Percentiles rank a stretch among this genome's conserved stretches.
Conservation (phyloP, 2,113 vertebrate species). For the Natator depressus region DNA sequence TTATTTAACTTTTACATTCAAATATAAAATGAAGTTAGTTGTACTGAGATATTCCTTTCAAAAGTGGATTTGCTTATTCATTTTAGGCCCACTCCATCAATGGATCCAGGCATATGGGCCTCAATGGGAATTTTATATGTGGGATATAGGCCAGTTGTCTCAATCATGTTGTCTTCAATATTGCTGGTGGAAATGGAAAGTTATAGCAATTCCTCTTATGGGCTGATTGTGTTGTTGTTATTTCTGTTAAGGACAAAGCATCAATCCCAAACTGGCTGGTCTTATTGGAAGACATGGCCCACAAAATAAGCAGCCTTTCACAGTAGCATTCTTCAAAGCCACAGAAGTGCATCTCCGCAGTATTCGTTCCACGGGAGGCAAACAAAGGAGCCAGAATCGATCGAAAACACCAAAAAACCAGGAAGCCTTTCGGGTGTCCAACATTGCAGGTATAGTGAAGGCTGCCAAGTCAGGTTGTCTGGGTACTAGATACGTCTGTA, state of each 20-base stretch:
- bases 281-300: constrained; percentile 92
- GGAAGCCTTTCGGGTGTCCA: constrained; percentile 90
- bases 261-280: constrained; percentile 91
- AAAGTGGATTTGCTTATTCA: background rate
- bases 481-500: accelerated
- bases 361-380: constrained; percentile 88
- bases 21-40: constrained; percentile 38
- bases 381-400: constrained; percentile 92
- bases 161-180: accelerated
- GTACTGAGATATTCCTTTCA: constrained; percentile 1
- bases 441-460: constrained; percentile 83
- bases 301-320: constrained; percentile 98
- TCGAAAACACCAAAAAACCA: constrained; percentile 91
- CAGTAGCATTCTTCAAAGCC: constrained; percentile 98
- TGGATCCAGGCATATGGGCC: accelerated
- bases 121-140: background rate
- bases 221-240: background rate
- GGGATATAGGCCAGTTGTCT: background rate
- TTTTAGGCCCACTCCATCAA: background rate
- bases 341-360: constrained; percentile 95
- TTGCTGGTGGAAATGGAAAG: background rate
- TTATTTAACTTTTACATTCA: constrained; percentile 9
- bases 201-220: background rate
- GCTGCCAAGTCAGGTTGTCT: accelerated
- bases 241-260: constrained; percentile 86